Percentiles rank a stretch among this genome's conserved stretches.
Conservation (phyloP, 2,888 invertebrate species). For the Drosophila helvetica region DNA sequence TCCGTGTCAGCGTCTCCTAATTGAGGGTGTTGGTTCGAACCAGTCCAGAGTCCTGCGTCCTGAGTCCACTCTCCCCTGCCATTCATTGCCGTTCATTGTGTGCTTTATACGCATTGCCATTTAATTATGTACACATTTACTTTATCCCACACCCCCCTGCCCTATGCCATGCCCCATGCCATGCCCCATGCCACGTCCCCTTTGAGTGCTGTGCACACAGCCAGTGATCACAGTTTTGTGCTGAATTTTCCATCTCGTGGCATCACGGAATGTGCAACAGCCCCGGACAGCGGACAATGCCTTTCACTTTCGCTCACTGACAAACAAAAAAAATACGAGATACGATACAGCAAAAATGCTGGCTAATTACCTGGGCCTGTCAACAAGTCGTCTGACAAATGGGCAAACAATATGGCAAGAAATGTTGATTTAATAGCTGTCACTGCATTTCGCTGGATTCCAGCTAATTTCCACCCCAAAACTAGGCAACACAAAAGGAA, state of each 20-base stretch:
- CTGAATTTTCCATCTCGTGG: slow-evolving; percentile 14
- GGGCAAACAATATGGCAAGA: slow-evolving; percentile 29
- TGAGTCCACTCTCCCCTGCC: neutral
- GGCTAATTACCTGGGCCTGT: slow-evolving; percentile 41
- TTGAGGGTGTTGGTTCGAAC: slow-evolving; percentile 65
- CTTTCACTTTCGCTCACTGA: slow-evolving; percentile 39
- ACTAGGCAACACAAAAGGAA: slow-evolving; percentile 8
- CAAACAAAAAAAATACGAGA: slow-evolving; percentile 1
- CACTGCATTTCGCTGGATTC: neutral
- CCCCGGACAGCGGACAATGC: slow-evolving; percentile 11
- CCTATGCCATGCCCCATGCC: slow-evolving; percentile 5
- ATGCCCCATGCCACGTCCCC: slow-evolving; percentile 5
- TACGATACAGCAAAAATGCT: slow-evolving; percentile 13
- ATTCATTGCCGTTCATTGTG: slow-evolving; percentile 3
- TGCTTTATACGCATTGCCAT: slow-evolving; percentile 47
- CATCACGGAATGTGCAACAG: slow-evolving; percentile 24
- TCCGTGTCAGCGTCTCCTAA: slow-evolving; percentile 48
- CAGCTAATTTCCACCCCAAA: slow-evolving; percentile 7
- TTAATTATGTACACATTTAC: slow-evolving; percentile 58
- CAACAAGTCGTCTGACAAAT: slow-evolving; percentile 57
- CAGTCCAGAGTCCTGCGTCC: slow-evolving; percentile 20
- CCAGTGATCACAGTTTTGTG: slow-evolving; percentile 14
- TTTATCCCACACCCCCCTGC: neutral
- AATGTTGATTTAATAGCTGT: slow-evolving; percentile 28
- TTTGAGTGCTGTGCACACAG: slow-evolving; percentile 13